Evolutionary conservation across 2,797 vertebrate genomes (phyloP).

Genomic region (Eidolon dupreanum): DNA sequence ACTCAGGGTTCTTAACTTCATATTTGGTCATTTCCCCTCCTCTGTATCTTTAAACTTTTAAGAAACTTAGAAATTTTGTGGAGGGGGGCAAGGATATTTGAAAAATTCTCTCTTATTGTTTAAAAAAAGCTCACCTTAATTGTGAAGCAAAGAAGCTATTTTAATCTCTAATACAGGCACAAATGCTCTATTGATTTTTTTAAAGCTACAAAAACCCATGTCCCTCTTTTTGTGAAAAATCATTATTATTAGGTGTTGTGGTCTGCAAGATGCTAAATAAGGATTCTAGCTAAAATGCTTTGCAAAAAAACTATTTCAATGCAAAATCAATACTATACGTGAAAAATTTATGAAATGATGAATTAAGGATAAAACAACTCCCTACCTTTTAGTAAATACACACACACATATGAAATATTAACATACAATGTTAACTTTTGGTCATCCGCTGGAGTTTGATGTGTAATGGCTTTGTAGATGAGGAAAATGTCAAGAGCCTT

Average conservation of each 20-base stretch:
- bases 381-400: conserved; percentile 36
- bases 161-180: conserved; percentile 64
- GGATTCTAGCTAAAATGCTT: conserved; percentile 65
- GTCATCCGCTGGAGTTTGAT: conserved; percentile 10
- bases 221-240: conserved; percentile 67
- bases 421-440: conserved; percentile 50
- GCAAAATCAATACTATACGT: conserved; percentile 65
- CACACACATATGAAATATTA: conserved; percentile 14
- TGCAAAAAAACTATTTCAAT: conserved; percentile 69
- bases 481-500: background rate
- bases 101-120: conserved; percentile 23
- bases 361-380: conserved; percentile 62
- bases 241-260: conserved; percentile 53
- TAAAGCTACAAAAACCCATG: conserved; percentile 63
- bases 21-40: background rate
- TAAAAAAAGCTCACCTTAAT: background rate
- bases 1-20: background rate
- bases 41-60: conserved; percentile 49
- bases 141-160: conserved; percentile 52
- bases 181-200: conserved; percentile 70
- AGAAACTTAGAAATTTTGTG: conserved; percentile 41
- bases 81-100: conserved; percentile 10
- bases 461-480: conserved; percentile 6
- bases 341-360: conserved; percentile 67
- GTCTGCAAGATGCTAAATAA: conserved; percentile 67